Evolutionary conservation across 1,140 invertebrate species (phyloP).

Genomic region (Pseudobourletiella spinata): DNA sequence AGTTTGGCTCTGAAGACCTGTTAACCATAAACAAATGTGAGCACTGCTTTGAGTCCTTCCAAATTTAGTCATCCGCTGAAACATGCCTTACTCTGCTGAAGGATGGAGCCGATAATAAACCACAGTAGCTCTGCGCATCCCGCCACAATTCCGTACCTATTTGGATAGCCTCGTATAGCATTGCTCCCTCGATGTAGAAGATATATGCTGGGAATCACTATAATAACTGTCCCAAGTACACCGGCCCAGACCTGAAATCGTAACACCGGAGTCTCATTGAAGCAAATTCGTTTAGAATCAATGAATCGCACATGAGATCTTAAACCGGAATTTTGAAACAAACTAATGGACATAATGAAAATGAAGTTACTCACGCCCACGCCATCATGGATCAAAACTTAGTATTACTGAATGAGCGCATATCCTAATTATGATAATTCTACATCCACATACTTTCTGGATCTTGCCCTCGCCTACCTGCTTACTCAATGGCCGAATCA

Average conservation of each 20-base stretch:
- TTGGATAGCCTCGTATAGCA: background rate
- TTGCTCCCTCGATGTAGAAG: slow-evolving; percentile 13
- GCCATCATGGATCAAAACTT: background rate
- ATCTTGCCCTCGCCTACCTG: slow-evolving; percentile 24
- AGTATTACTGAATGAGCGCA: background rate
- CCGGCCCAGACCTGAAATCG: slow-evolving; percentile 32
- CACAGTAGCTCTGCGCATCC: slow-evolving; percentile 10
- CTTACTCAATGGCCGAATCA: slow-evolving; percentile 36
- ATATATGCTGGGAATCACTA: slow-evolving; percentile 25
- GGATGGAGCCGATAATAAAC: slow-evolving; percentile 31
- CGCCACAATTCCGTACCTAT: too few relatives aligned
- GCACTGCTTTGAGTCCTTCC: background rate
- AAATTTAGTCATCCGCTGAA: background rate
- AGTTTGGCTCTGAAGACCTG: slow-evolving; percentile 22
- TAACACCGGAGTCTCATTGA: too few relatives aligned
- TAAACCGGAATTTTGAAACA: too few relatives aligned
- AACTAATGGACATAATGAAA: too few relatives aligned
- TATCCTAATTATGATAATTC: too few relatives aligned
- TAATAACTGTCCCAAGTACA: slow-evolving; percentile 15
- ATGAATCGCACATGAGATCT: too few relatives aligned
- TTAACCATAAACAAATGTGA: background rate
- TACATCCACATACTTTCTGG: background rate
- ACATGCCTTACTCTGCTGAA: slow-evolving; percentile 30
- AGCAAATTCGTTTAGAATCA: too few relatives aligned
- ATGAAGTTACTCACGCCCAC: too few relatives aligned